Percentiles rank a stretch among this genome's conserved stretches.
These are phyloP conservation scores for Hydropotes inermis DNA, from an alignment of 2,113 vertebrate species.

Conservation along the genomic window DNA sequence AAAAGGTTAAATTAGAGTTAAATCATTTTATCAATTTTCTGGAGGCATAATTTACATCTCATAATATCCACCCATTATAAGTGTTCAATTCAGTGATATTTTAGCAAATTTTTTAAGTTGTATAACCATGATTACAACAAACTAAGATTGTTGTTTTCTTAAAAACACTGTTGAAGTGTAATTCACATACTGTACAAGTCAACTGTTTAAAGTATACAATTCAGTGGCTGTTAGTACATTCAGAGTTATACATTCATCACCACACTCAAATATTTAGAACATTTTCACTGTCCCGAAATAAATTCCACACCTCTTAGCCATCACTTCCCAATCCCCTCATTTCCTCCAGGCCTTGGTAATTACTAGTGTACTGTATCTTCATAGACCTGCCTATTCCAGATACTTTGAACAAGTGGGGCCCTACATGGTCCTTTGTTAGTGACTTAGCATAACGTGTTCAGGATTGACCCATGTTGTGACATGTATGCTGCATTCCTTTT, in stretches of 20 bases:
- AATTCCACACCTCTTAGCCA: background rate
- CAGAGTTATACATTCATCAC: background rate
- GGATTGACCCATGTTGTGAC: background rate
- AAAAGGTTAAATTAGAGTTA: background rate
- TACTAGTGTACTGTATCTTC: background rate
- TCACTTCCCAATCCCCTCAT: background rate
- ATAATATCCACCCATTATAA: background rate
- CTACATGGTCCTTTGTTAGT: background rate
- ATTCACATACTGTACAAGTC: background rate
- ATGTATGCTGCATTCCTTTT: background rate
- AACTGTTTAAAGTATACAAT: background rate
- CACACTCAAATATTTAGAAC: background rate
- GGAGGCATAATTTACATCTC: background rate
- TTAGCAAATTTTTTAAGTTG: background rate
- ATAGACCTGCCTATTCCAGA: background rate
- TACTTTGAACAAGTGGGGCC: background rate
- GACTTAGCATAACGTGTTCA: background rate
- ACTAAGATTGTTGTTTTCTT: background rate
- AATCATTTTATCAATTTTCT: background rate
- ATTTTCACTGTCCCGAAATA: background rate
- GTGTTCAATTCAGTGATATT: background rate
- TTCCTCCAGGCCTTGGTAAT: background rate
- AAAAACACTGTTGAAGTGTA: background rate
- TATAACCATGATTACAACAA: background rate
- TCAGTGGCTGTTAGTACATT: background rate